phyloP scores from a whole-genome alignment of 2,113 vertebrate species.

The Ascaphus truei region DNA sequence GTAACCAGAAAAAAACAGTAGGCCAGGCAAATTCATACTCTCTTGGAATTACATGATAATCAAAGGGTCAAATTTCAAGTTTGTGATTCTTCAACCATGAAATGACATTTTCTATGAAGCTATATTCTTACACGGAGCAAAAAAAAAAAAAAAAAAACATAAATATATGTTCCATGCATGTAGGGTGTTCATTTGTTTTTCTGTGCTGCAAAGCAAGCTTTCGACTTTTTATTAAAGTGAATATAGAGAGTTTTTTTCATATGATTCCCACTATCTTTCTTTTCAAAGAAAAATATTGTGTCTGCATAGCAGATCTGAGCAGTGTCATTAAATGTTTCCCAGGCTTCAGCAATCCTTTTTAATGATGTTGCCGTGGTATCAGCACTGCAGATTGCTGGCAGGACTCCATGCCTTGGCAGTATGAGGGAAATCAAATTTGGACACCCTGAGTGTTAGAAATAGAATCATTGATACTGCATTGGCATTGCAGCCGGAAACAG shows the following conservation, averaged over 20 bases:
- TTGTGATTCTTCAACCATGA: conserved; percentile 22
- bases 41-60: conserved; percentile 3
- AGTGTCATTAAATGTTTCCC: conserved; percentile 19
- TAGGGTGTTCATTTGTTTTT: conserved; percentile 16
- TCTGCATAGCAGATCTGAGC: conserved; percentile 10
- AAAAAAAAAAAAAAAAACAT: too few relatives aligned
- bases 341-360: conserved; percentile 21
- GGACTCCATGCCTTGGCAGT: conserved; percentile 23
- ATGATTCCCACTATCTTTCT: conserved; percentile 8
- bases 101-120: conserved; percentile 20
- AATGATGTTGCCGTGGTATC: conserved; percentile 27
- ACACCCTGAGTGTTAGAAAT: conserved; percentile 14
- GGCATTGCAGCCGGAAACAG: conserved; percentile 28
- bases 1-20: background rate
- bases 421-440: conserved; percentile 18
- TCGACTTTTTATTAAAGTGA: background rate
- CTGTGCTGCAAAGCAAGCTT: background rate
- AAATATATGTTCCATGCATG: conserved; percentile 9
- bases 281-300: conserved; percentile 3
- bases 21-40: conserved; percentile 12
- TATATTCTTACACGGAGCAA: conserved; percentile 24
- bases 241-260: background rate
- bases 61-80: conserved; percentile 9
- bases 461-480: conserved; percentile 11
- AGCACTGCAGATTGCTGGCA: conserved; percentile 21